Percentiles rank a stretch among this genome's conserved stretches.
phyloP scores from a whole-genome alignment of 2,113 vertebrate species.

The Alligator sinensis region DNA sequence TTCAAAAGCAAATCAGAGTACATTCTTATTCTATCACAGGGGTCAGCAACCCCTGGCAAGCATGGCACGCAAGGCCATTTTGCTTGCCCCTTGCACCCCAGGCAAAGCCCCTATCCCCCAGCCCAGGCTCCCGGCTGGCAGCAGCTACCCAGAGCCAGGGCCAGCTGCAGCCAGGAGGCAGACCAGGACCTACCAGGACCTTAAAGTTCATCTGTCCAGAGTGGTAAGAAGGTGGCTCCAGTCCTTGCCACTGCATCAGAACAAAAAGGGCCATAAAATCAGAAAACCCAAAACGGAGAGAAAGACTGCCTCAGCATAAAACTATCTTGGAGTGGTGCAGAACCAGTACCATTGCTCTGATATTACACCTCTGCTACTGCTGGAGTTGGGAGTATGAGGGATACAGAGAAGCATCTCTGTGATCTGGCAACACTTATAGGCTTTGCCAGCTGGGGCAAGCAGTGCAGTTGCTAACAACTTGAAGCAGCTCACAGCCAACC shows the following conservation, averaged over 20 bases:
- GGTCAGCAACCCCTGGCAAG: too few species aligned
- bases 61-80: too few species aligned
- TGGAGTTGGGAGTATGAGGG: neutral
- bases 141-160: too few species aligned
- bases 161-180: neutral
- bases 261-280: neutral
- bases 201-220: neutral
- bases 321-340: neutral
- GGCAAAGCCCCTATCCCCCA: too few species aligned
- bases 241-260: neutral
- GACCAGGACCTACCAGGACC: neutral
- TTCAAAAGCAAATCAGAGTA: conserved; percentile 5
- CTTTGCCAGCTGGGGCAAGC: rapidly evolving
- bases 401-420: neutral
- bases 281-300: neutral
- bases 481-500: neutral
- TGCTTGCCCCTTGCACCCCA: too few species aligned
- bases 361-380: neutral
- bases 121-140: too few species aligned
- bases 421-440: neutral
- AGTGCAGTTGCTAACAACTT: neutral
- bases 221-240: neutral
- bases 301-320: neutral
- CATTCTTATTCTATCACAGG: neutral
- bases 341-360: neutral